These are phyloP conservation scores for Lysandra bellargus DNA, from an alignment of 2,888 invertebrate species.

Conservation along the genomic window DNA sequence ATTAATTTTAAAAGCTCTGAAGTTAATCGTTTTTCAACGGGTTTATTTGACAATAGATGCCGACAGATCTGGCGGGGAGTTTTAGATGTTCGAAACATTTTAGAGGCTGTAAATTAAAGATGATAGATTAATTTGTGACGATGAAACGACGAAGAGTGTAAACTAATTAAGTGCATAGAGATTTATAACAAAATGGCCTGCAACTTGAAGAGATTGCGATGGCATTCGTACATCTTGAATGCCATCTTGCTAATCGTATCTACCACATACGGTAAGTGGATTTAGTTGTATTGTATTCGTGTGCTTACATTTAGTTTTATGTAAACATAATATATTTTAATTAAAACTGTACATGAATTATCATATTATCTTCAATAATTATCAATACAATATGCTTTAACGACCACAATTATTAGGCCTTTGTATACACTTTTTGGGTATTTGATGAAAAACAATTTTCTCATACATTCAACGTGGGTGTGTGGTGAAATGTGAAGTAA, in stretches of 20 bases:
- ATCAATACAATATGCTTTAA: too few species aligned
- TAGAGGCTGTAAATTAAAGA: conserved; percentile 38
- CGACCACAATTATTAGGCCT: neutral
- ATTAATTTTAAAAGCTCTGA: conserved; percentile 61
- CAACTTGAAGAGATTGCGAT: conserved; percentile 62
- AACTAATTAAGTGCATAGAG: conserved; percentile 46
- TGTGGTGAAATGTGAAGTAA: neutral
- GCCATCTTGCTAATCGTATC: conserved; percentile 66
- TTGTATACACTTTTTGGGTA: neutral
- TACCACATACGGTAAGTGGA: conserved; percentile 72
- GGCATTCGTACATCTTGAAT: conserved; percentile 69
- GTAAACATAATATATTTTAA: too few species aligned
- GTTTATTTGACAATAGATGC: conserved; percentile 68
- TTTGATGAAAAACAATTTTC: neutral
- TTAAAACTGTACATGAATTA: too few species aligned
- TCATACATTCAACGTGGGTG: neutral
- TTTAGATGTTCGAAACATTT: conserved; percentile 59
- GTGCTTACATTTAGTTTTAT: neutral
- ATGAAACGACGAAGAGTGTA: conserved; percentile 66
- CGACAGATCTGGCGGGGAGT: conserved; percentile 66
- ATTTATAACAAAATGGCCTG: conserved; percentile 61
- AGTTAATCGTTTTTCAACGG: conserved; percentile 72
- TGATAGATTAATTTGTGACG: conserved; percentile 52
- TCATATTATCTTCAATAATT: too few species aligned
- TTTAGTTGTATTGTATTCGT: neutral